Evolutionary conservation across 1,140 invertebrate genomes (phyloP).

Genomic region (Pseudomyrmex flavicornis): DNA sequence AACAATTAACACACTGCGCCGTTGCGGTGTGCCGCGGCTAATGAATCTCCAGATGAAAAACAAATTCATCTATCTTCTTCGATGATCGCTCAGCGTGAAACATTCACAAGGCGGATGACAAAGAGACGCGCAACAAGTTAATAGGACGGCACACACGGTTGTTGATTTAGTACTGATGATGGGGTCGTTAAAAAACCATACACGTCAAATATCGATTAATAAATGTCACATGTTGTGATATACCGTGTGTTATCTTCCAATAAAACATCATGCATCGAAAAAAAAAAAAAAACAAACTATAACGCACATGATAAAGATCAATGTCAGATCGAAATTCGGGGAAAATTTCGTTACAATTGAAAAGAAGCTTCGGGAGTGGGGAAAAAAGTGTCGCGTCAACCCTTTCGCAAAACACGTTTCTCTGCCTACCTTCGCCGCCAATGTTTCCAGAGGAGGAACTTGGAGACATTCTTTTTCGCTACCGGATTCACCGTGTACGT

Average conservation of each 20-base stretch:
- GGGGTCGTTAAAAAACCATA: not conserved
- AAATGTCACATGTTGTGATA: not conserved
- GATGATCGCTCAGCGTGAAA: not conserved
- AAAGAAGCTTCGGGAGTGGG: no score
- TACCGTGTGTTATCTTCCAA: not conserved
- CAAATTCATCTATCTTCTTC: not conserved
- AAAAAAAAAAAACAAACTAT: not conserved
- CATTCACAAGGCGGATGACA: not conserved
- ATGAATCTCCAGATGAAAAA: slow-evolving; percentile 9
- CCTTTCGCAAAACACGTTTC: not conserved
- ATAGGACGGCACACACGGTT: not conserved
- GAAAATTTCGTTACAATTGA: not conserved
- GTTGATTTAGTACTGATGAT: not conserved
- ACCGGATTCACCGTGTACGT: slow-evolving; percentile 82
- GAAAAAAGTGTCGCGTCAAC: not conserved
- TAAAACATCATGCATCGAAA: slow-evolving; percentile 14
- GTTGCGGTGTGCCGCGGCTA: not conserved
- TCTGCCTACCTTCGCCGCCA: slow-evolving; percentile 82
- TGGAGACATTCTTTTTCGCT: slow-evolving; percentile 79
- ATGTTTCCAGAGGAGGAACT: slow-evolving; percentile 82
- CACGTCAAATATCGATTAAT: not conserved
- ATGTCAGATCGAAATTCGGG: not conserved
- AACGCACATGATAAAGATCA: not conserved
- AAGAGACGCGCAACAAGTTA: not conserved
- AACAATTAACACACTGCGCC: no score